These are phyloP conservation scores for Talpa occidentalis DNA, from an alignment of 2,113 vertebrate species.

Conservation along the genomic window DNA sequence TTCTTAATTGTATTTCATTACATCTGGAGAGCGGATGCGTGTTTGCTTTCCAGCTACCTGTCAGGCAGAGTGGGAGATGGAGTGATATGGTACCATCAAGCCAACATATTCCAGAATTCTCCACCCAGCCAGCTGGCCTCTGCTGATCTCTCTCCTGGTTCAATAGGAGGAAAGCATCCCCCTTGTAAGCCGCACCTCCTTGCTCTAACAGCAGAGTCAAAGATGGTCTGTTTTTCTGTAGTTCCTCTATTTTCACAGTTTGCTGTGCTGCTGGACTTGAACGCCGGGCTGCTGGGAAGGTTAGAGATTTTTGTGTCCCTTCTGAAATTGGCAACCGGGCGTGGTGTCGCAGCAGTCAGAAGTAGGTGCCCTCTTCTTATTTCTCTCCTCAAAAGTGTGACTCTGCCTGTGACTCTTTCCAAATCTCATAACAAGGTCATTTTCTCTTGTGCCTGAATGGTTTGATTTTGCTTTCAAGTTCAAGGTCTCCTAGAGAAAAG, in stretches of 20 bases:
- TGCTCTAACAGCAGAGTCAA: neutral
- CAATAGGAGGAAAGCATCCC: neutral
- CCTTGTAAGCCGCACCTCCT: rapidly evolving
- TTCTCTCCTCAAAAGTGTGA: neutral
- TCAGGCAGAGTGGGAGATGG: neutral
- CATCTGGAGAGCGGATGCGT: conserved; percentile 61
- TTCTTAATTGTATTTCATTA: conserved; percentile 79
- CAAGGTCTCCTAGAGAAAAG: conserved; percentile 58
- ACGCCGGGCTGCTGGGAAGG: neutral
- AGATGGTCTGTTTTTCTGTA: neutral
- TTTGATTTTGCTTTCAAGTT: conserved; percentile 70
- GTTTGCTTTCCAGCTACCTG: conserved; percentile 59
- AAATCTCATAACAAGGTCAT: conserved; percentile 65
- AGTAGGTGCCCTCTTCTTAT: conserved; percentile 1
- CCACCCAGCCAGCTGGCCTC: neutral
- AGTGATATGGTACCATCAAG: neutral
- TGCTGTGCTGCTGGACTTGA: neutral
- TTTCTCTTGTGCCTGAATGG: conserved; percentile 54
- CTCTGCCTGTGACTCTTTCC: conserved; percentile 59
- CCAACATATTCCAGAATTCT: neutral
- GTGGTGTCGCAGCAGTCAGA: neutral
- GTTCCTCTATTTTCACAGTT: neutral
- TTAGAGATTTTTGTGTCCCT: neutral
- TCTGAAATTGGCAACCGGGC: neutral
- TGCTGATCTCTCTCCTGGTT: neutral